phyloP scores from a whole-genome alignment of 1,140 invertebrate genomes.

The Drosophila ananassae region DNA sequence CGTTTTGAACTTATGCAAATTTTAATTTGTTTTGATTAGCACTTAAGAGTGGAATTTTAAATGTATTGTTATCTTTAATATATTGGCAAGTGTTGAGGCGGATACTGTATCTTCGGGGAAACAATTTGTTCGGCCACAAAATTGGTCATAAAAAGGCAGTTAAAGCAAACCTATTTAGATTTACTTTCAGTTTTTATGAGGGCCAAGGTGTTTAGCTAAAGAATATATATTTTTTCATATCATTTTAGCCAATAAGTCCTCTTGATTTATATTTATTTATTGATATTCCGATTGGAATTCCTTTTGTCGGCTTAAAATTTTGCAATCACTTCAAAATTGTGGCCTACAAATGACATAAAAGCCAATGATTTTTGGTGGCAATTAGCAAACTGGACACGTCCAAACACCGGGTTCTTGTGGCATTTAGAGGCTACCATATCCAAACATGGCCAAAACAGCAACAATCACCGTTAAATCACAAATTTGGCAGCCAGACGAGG shows the following conservation, averaged over 20 bases:
- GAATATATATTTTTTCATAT: too few relatives aligned
- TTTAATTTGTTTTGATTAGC: slow-evolving; percentile 45
- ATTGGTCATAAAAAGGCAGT: slow-evolving; percentile 1
- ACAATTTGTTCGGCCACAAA: slow-evolving; percentile 12
- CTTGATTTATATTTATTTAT: neutral
- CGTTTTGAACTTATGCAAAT: slow-evolving; percentile 37
- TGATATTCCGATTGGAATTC: neutral
- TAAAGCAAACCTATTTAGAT: neutral
- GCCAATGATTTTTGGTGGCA: slow-evolving; percentile 25
- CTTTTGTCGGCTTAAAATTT: slow-evolving; percentile 14
- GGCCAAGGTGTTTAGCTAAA: neutral
- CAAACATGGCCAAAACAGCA: slow-evolving; percentile 41
- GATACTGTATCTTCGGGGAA: slow-evolving; percentile 2
- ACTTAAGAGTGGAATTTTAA: slow-evolving; percentile 43
- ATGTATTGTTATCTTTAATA: neutral
- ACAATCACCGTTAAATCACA: slow-evolving; percentile 47
- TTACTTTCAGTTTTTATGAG: neutral
- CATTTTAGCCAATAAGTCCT: too few relatives aligned
- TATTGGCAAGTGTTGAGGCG: slow-evolving; percentile 20
- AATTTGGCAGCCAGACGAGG: slow-evolving; percentile 42
- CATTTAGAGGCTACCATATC: slow-evolving; percentile 46
- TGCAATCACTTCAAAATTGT: slow-evolving; percentile 34
- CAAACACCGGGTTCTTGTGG: slow-evolving; percentile 49
- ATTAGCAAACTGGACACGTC: slow-evolving; percentile 54
- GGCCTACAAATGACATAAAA: slow-evolving; percentile 45